These are phyloP conservation scores for human (Homo sapiens) DNA, from an alignment of 2,113 vertebrate species.

Conservation along the genomic window GRCh38 chr18:740501-741000, in stretches of 20 bases:
- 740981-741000: background rate
- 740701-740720: constrained; percentile 8
- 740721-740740: constrained; percentile 4
- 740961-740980: background rate
- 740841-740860: background rate
- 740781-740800: background rate
- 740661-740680: background rate
- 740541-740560: background rate
- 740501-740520: background rate
- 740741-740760: constrained; percentile 26
- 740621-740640: background rate
- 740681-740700: background rate
- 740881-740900: background rate
- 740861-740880: background rate
- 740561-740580: background rate
- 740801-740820: constrained; percentile 3
- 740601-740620: background rate
- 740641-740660: background rate
- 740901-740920: background rate
- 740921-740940: background rate
- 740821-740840: constrained; percentile 19
- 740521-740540: background rate
- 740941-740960: background rate
- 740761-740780: background rate
- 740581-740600: background rate